A percentile compares a stretch with the other conserved stretches of the same genome.
These are phyloP conservation scores for Morone chrysops DNA, from an alignment of 2,113 vertebrate species.

Conservation along the genomic window DNA sequence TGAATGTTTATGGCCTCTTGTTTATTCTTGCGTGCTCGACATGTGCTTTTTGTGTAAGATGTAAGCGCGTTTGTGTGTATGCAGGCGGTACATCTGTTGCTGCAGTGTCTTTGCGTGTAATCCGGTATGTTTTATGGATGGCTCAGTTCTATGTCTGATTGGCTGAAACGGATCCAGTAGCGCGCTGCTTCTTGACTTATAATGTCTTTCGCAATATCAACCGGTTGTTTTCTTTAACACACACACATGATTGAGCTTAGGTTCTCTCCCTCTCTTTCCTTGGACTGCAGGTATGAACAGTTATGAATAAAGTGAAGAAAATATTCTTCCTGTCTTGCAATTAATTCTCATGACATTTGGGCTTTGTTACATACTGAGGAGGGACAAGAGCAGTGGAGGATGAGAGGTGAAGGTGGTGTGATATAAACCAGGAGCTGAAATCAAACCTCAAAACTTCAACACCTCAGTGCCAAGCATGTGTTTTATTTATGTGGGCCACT, in stretches of 20 bases:
- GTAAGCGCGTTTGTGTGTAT: neutral
- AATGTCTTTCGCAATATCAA: conserved; percentile 26
- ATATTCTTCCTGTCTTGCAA: conserved; percentile 18
- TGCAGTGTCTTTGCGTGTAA: conserved; percentile 7
- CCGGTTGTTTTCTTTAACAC: neutral
- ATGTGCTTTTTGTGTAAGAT: neutral
- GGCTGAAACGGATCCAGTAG: conserved; percentile 37
- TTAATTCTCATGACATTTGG: conserved; percentile 49
- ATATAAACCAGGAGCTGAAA: conserved; percentile 16
- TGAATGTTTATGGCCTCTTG: neutral
- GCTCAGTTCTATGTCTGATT: conserved; percentile 6
- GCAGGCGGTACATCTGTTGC: conserved; percentile 8
- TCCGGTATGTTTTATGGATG: conserved; percentile 44
- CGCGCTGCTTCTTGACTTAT: conserved; percentile 15
- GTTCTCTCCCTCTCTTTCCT: neutral
- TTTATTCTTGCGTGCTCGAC: neutral
- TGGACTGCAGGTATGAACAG: conserved; percentile 4
- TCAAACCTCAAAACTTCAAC: conserved; percentile 8
- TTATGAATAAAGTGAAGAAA: neutral
- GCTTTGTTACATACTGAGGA: conserved; percentile 21
- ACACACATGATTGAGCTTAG: neutral
- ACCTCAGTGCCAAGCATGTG: conserved; percentile 12
- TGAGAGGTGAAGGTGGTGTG: conserved; percentile 7
- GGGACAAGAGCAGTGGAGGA: neutral
- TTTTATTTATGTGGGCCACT: conserved; percentile 48